These are phyloP conservation scores for Prochilodus magdalenae DNA, from an alignment of 2,113 vertebrate genomes.

Conservation along the genomic window DNA sequence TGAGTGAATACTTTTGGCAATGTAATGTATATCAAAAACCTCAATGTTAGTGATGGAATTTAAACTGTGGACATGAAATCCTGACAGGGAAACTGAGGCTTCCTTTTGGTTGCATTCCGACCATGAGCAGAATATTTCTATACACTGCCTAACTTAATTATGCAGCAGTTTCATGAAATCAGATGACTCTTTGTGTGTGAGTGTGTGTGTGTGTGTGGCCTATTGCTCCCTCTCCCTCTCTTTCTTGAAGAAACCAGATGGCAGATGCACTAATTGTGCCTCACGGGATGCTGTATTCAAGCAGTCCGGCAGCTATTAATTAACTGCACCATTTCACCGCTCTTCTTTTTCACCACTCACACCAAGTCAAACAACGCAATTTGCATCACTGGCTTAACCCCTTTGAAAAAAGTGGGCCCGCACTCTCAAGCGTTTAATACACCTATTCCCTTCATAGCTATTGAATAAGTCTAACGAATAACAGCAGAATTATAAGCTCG, in stretches of 20 bases:
- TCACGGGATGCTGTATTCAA: conserved; percentile 57
- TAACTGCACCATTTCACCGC: conserved; percentile 49
- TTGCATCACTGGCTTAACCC: neutral
- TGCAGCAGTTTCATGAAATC: conserved; percentile 8
- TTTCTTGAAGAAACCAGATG: conserved; percentile 57
- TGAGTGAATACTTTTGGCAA: no score
- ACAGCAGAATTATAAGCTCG: no score
- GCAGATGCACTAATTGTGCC: conserved; percentile 64
- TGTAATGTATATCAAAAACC: neutral
- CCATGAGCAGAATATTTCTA: neutral
- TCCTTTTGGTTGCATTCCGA: neutral
- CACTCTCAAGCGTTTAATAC: no score
- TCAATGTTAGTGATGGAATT: neutral
- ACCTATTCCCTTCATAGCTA: no score
- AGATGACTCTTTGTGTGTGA: conserved; percentile 18
- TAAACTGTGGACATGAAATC: neutral
- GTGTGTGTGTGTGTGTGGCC: conserved; percentile 28
- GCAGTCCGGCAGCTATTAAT: conserved; percentile 52
- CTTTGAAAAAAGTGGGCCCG: neutral
- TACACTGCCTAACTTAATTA: neutral
- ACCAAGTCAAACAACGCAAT: conserved; percentile 1
- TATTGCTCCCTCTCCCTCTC: conserved; percentile 47
- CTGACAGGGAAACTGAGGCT: neutral
- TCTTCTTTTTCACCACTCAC: conserved; percentile 28
- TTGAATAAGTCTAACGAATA: no score